Evolutionary conservation across 2,113 vertebrate genomes (phyloP).

Genomic region (Thryonomys swinderianus): DNA sequence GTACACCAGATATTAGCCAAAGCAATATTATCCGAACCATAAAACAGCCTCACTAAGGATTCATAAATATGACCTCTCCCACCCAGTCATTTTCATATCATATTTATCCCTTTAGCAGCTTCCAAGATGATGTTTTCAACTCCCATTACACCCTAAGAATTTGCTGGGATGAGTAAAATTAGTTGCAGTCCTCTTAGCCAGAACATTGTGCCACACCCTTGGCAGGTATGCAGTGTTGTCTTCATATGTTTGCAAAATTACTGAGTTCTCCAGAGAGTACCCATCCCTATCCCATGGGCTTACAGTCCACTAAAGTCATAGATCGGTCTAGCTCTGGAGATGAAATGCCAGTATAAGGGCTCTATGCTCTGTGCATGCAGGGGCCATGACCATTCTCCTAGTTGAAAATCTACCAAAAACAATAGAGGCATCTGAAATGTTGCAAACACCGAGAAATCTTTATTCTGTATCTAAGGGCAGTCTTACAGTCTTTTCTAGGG

Average conservation of each 20-base stretch:
- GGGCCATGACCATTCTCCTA: neutral
- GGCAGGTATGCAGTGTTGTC: constrained; percentile 70
- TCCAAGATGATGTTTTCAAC: constrained; percentile 73
- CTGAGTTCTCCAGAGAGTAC: constrained; percentile 60
- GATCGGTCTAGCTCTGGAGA: neutral
- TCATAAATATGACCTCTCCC: constrained; percentile 70
- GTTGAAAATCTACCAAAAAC: neutral
- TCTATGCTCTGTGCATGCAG: neutral
- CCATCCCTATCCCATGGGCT: neutral
- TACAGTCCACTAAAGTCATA: neutral
- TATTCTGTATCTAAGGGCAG: neutral
- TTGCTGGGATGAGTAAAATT: constrained; percentile 69
- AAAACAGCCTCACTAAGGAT: constrained; percentile 65
- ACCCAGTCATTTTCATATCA: constrained; percentile 70
- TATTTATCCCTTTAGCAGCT: constrained; percentile 71
- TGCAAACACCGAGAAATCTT: neutral
- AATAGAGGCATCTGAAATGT: neutral
- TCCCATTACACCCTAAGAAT: constrained; percentile 71
- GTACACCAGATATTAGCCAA: constrained; percentile 52
- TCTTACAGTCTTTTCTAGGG: neutral
- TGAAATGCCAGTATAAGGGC: neutral
- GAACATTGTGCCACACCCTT: constrained; percentile 68
- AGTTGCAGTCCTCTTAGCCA: constrained; percentile 68
- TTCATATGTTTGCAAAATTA: constrained; percentile 67
- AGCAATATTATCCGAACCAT: constrained; percentile 67